Percentiles rank a stretch among this genome's conserved stretches.
phyloP scores from a whole-genome alignment of 2,888 invertebrate genomes.

The Morinoia aosen region DNA sequence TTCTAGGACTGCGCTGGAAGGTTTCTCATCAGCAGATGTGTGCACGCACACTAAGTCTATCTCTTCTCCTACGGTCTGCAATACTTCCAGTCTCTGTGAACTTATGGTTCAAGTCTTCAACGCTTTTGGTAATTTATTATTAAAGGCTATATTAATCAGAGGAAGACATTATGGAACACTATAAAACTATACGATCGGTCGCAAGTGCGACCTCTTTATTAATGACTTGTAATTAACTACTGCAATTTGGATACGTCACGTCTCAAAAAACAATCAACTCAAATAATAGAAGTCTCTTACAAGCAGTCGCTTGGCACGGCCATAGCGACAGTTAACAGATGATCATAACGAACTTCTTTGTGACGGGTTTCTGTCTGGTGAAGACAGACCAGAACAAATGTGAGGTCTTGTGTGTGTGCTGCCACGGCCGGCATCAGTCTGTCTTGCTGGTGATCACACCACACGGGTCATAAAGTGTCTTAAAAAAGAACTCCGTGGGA shows the following conservation, averaged over 20 bases:
- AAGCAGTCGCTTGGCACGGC: neutral
- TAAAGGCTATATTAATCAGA: neutral
- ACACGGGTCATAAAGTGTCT: too few species aligned
- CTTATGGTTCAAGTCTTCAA: too few species aligned
- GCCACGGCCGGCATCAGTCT: neutral
- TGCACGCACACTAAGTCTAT: too few species aligned
- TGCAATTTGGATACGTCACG: too few species aligned
- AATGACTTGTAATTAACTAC: too few species aligned
- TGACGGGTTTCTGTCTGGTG: neutral
- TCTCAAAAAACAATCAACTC: neutral
- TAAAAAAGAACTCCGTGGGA: too few species aligned
- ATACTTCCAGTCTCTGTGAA: neutral
- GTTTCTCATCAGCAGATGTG: too few species aligned
- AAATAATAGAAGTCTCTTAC: neutral
- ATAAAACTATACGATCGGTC: neutral
- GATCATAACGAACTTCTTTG: neutral
- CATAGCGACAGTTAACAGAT: neutral
- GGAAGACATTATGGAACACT: neutral
- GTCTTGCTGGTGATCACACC: too few species aligned
- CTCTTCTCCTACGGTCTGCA: too few species aligned
- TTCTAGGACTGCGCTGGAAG: too few species aligned
- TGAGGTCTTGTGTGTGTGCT: neutral
- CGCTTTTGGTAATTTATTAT: too few species aligned
- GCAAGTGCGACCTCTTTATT: too few species aligned
- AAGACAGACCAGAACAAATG: neutral